Conservation (phyloP, 2,797 vertebrate genomes). For the Anabacerthia variegaticeps region DNA sequence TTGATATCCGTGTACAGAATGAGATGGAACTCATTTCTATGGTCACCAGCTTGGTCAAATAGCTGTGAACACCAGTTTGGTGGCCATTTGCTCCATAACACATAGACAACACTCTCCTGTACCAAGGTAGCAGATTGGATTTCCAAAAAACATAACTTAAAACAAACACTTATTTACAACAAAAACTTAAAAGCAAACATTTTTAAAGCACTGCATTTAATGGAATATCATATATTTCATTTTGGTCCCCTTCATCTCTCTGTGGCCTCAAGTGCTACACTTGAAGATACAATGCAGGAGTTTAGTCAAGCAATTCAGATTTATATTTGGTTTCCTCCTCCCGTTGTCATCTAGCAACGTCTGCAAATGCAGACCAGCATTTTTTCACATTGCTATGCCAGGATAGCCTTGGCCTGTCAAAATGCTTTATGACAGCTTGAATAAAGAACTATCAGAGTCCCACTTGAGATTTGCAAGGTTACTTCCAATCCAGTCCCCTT, state of each 20-base stretch:
- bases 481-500: slow-evolving; percentile 70
- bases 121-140: slow-evolving; percentile 24
- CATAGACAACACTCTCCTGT: slow-evolving; percentile 14
- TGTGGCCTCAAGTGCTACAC: slow-evolving; percentile 44
- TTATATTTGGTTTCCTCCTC: slow-evolving; percentile 78
- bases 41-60: slow-evolving; percentile 17
- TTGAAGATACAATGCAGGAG: slow-evolving; percentile 60
- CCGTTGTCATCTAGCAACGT: slow-evolving; percentile 72
- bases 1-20: not conserved
- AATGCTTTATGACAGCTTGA: slow-evolving; percentile 81
- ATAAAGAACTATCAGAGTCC: slow-evolving; percentile 76
- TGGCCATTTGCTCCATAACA: slow-evolving; percentile 38
- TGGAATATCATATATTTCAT: slow-evolving; percentile 58
- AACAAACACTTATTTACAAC: not conserved
- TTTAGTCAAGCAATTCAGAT: slow-evolving; percentile 74
- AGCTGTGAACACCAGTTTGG: not conserved
- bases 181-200: slow-evolving; percentile 46
- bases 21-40: not conserved
- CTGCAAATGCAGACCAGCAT: slow-evolving; percentile 68
- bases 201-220: slow-evolving; percentile 41
- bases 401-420: slow-evolving; percentile 77
- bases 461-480: slow-evolving; percentile 76
- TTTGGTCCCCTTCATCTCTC: slow-evolving; percentile 42
- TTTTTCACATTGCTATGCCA: slow-evolving; percentile 77
- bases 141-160: not conserved